phyloP scores from a whole-genome alignment of 1,140 invertebrate genomes.

The Papilio polyxenes region DNA sequence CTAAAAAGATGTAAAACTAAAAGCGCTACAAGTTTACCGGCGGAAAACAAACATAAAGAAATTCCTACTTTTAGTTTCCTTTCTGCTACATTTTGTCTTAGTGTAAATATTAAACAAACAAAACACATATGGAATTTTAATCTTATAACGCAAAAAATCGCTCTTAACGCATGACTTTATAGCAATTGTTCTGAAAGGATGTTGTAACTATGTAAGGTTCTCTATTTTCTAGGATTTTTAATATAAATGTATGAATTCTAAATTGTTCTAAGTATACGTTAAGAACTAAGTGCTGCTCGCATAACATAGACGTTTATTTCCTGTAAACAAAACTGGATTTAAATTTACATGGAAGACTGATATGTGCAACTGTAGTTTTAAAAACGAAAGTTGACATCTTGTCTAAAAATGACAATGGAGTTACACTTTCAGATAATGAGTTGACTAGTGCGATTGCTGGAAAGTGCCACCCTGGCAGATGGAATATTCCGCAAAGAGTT shows the following conservation, averaged over 20 bases:
- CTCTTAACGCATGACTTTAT: too few relatives aligned
- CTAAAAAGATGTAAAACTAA: not conserved
- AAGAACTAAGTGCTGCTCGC: too few relatives aligned
- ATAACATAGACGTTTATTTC: not conserved
- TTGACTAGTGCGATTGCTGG: conserved; percentile 23
- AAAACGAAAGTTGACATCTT: not conserved
- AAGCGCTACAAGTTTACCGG: not conserved
- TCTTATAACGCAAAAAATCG: not conserved
- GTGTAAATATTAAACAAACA: not conserved
- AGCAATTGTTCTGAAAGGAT: too few relatives aligned
- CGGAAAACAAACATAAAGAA: not conserved
- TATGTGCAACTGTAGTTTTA: not conserved
- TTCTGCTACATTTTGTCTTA: not conserved
- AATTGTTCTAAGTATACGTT: too few relatives aligned
- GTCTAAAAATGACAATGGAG: conserved; percentile 23
- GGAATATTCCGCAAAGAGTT: conserved; percentile 43
- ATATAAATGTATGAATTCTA: too few relatives aligned
- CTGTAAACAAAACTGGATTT: not conserved
- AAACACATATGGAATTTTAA: not conserved
- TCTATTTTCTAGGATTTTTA: too few relatives aligned
- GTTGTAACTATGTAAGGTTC: too few relatives aligned
- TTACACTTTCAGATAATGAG: conserved; percentile 22
- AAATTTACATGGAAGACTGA: not conserved
- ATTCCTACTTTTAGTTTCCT: not conserved
- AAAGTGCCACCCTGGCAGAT: conserved; percentile 31